A percentile compares a stretch with the other conserved stretches of the same genome.
These are phyloP conservation scores for Prietella phreatophila DNA, from an alignment of 2,113 vertebrate species.

Conservation along the genomic window DNA sequence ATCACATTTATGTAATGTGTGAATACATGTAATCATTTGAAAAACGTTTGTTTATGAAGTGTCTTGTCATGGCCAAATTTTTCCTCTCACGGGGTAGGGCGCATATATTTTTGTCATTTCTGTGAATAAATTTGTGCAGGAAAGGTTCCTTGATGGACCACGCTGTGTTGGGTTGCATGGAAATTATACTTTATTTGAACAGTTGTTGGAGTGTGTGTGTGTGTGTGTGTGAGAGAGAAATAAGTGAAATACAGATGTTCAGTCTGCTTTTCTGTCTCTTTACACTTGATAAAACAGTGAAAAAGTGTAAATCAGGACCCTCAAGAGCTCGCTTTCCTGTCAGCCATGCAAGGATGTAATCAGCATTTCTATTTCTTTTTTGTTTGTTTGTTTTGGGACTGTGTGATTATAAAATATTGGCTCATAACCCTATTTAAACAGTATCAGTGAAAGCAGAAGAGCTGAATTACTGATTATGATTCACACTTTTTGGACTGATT, in stretches of 20 bases:
- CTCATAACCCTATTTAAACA: not conserved
- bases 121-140: slow-evolving; percentile 26
- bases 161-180: slow-evolving; percentile 28
- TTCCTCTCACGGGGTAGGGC: not conserved
- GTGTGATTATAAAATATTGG: slow-evolving; percentile 18
- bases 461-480: slow-evolving; percentile 19
- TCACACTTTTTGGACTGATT: slow-evolving; percentile 27
- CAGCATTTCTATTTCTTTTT: not conserved
- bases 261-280: slow-evolving; percentile 30
- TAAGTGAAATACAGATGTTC: slow-evolving; percentile 38
- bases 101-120: not conserved
- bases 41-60: not conserved
- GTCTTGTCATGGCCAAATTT: slow-evolving; percentile 13
- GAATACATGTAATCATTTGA: slow-evolving; percentile 1
- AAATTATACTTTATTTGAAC: slow-evolving; percentile 51
- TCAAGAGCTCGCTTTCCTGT: not conserved
- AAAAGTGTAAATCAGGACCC: slow-evolving; percentile 7
- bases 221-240: not conserved
- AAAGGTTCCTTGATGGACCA: slow-evolving; percentile 38
- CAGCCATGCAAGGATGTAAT: not conserved
- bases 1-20: not conserved
- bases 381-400: not conserved
- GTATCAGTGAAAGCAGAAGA: not conserved
- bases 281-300: slow-evolving; percentile 38
- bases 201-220: slow-evolving; percentile 49